These are phyloP conservation scores for Theocolax elegans DNA, from an alignment of 1,140 invertebrate genomes.

Conservation along the genomic window DNA sequence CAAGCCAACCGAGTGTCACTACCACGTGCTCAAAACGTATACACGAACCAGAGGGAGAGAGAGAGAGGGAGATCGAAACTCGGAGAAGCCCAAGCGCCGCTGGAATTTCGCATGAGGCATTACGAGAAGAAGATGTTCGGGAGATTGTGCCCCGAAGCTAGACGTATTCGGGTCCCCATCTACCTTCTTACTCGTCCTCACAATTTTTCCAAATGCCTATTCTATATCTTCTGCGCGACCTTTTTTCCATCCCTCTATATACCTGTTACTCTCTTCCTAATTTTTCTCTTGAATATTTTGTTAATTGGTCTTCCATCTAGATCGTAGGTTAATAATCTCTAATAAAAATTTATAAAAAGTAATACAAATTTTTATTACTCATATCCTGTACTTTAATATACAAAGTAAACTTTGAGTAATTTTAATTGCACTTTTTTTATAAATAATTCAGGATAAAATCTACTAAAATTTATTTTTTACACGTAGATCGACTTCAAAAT, in stretches of 20 bases:
- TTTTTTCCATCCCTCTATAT: background rate
- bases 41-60: background rate
- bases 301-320: too few relatives aligned
- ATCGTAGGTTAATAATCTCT: too few relatives aligned
- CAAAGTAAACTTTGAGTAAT: too few relatives aligned
- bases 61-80: background rate
- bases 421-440: too few relatives aligned
- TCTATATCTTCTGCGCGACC: background rate
- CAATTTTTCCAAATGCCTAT: background rate
- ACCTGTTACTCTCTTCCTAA: background rate
- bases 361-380: too few relatives aligned
- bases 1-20: too few relatives aligned
- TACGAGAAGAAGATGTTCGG: slow-evolving; percentile 63
- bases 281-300: background rate
- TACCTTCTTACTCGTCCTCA: background rate
- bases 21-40: too few relatives aligned
- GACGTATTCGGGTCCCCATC: slow-evolving; percentile 37
- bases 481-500: too few relatives aligned
- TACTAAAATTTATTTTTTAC: too few relatives aligned
- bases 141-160: slow-evolving; percentile 58
- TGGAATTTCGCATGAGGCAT: slow-evolving; percentile 58
- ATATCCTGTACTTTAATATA: too few relatives aligned
- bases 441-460: too few relatives aligned
- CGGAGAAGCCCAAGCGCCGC: slow-evolving; percentile 15
- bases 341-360: too few relatives aligned